A percentile compares a stretch with the other conserved stretches of the same genome.
Evolutionary conservation across 2,113 vertebrate genomes (phyloP).

Genomic region (Aramus guarauna): DNA sequence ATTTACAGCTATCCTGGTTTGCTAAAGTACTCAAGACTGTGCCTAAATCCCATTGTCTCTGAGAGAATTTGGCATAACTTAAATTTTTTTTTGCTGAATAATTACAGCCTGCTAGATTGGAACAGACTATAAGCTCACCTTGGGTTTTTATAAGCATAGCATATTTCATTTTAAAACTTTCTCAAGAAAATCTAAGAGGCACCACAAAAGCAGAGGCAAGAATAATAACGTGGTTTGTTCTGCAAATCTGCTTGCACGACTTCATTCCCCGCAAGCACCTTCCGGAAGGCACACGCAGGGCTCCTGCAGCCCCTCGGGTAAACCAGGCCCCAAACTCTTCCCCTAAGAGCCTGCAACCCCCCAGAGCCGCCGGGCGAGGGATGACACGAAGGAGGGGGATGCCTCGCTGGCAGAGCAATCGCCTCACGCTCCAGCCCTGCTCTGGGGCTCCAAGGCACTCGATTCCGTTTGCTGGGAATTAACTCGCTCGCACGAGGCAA

Average conservation of each 20-base stretch:
- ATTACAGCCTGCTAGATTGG: not conserved
- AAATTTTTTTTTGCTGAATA: not conserved
- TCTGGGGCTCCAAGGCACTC: rapidly evolving
- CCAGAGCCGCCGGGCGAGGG: rapidly evolving
- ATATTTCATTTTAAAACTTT: not conserved
- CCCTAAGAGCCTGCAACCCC: rapidly evolving
- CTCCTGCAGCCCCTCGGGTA: not conserved
- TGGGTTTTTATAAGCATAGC: rapidly evolving
- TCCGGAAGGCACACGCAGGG: not conserved
- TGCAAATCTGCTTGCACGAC: not conserved
- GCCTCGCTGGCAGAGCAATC: not conserved
- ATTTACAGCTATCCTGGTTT: not conserved
- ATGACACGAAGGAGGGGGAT: not conserved
- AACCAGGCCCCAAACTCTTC: too few relatives aligned
- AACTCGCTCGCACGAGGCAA: not conserved
- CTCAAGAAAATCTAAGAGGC: not conserved
- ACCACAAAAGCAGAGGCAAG: not conserved
- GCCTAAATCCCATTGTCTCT: not conserved
- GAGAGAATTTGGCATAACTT: not conserved
- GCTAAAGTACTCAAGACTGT: not conserved
- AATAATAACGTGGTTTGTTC: rapidly evolving
- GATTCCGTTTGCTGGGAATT: not conserved
- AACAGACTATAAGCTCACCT: not conserved
- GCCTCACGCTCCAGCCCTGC: rapidly evolving
- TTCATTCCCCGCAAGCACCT: not conserved